A percentile compares a stretch with the other conserved stretches of the same genome.
phyloP scores from a whole-genome alignment of 37 sponge, comb jelly and placozoan genomes.

The Crambe crambe region DNA sequence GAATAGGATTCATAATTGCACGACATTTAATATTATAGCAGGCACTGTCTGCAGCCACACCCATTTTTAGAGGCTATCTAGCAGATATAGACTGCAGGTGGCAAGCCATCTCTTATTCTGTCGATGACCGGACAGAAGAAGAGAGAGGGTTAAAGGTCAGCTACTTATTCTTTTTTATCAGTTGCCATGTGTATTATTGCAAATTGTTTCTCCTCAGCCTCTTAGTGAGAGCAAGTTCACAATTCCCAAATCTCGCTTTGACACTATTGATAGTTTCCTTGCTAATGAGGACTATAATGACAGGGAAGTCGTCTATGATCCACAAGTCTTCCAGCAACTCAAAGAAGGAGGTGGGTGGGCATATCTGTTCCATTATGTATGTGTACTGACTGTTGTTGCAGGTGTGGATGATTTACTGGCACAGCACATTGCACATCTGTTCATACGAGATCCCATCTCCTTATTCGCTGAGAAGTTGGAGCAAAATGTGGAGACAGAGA shows the following conservation, averaged over 20 bases:
- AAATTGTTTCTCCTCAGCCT: too few species aligned
- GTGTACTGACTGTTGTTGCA: too few species aligned
- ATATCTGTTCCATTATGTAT: too few species aligned
- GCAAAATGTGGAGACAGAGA: conserved; percentile 74
- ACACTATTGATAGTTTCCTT: conserved; percentile 79
- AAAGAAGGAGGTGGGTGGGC: conserved; percentile 59
- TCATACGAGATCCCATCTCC: conserved; percentile 89
- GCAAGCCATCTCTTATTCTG: conserved; percentile 77
- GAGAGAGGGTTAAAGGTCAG: conserved; percentile 81
- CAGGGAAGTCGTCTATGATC: conserved; percentile 51
- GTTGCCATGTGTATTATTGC: too few species aligned
- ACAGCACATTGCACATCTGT: conserved; percentile 91
- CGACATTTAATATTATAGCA: conserved; percentile 36
- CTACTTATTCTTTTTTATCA: too few species aligned
- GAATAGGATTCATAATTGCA: too few species aligned
- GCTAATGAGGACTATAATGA: conserved; percentile 84
- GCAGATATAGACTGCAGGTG: conserved; percentile 88
- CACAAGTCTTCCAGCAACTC: conserved; percentile 66
- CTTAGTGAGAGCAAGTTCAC: conserved; percentile 59
- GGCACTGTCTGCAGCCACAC: conserved; percentile 88
- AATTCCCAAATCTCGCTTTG: conserved; percentile 84
- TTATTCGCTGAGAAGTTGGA: conserved; percentile 86
- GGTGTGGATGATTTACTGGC: conserved; percentile 90
- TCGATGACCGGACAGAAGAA: conserved; percentile 91
- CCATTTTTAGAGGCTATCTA: conserved; percentile 84